phyloP scores from a whole-genome alignment of 2,113 vertebrate species.

The Tetraodon nigroviridis region DNA sequence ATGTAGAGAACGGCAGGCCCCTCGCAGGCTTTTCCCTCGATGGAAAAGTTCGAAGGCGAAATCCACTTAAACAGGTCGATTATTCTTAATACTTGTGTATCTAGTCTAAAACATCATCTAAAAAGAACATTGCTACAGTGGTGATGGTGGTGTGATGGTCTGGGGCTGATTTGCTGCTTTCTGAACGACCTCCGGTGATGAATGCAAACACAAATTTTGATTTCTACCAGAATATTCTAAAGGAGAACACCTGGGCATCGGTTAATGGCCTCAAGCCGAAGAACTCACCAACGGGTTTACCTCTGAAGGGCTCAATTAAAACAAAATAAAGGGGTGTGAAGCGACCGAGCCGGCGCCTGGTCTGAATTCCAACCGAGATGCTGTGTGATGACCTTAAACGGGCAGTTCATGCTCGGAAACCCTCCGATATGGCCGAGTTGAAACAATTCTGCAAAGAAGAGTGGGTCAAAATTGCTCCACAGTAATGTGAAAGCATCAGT shows the following conservation, averaged over 20 bases:
- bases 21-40: no score
- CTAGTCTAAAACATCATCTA: no score
- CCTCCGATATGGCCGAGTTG: not conserved
- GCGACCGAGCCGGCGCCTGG: not conserved
- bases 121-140: no score
- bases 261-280: not conserved
- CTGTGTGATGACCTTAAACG: not conserved
- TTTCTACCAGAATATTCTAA: not conserved
- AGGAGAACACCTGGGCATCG: not conserved
- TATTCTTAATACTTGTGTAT: no score
- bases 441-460: not conserved
- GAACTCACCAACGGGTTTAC: not conserved
- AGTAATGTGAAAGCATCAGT: no score
- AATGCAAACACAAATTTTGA: not conserved
- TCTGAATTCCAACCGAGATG: not conserved
- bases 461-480: not conserved
- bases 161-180: no score
- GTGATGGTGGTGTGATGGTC: not conserved
- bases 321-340: not conserved
- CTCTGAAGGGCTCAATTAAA: not conserved
- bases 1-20: no score
- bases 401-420: not conserved
- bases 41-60: no score
- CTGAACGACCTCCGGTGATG: no score
- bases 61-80: no score